Percentiles rank a stretch among this genome's conserved stretches.
phyloP scores from a whole-genome alignment of 2,888 invertebrate species.

The Heliconius ismenius region DNA sequence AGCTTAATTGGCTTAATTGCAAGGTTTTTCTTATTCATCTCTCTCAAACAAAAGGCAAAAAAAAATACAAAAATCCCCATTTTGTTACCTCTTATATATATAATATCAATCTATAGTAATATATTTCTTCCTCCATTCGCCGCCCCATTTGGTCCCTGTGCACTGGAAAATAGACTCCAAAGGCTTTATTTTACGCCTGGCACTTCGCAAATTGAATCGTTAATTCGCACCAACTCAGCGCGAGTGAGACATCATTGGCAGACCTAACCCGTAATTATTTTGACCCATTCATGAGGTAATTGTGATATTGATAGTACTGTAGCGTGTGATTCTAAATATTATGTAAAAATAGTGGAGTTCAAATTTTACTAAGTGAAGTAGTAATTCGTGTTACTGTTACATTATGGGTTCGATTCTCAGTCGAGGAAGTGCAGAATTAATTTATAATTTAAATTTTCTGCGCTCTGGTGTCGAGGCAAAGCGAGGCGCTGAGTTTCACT shows the following conservation, averaged over 20 bases:
- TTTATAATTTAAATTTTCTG: too few species aligned
- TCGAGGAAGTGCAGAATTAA: too few species aligned
- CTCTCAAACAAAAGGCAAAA: conserved; percentile 21
- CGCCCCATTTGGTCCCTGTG: conserved; percentile 52
- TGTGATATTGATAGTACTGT: background rate
- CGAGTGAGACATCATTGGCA: conserved; percentile 60
- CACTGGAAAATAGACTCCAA: conserved; percentile 57
- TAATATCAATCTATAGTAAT: conserved; percentile 43
- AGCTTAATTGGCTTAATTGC: conserved; percentile 73
- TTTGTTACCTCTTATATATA: conserved; percentile 49
- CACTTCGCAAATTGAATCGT: conserved; percentile 71
- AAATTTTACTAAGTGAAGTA: background rate
- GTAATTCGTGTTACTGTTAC: too few species aligned
- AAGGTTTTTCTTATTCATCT: conserved; percentile 43
- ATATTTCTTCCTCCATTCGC: conserved; percentile 49
- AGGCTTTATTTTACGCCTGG: conserved; percentile 64
- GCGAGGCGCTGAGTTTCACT: too few species aligned
- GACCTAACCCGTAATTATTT: conserved; percentile 60
- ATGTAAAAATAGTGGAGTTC: background rate
- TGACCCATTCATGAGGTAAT: conserved; percentile 62
- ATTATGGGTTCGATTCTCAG: too few species aligned
- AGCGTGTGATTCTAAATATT: background rate
- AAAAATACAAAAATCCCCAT: conserved; percentile 3
- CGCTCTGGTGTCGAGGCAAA: too few species aligned
- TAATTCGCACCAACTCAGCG: conserved; percentile 61